phyloP scores from a whole-genome alignment of 2,888 invertebrate species.

The Clusia tigrina region DNA sequence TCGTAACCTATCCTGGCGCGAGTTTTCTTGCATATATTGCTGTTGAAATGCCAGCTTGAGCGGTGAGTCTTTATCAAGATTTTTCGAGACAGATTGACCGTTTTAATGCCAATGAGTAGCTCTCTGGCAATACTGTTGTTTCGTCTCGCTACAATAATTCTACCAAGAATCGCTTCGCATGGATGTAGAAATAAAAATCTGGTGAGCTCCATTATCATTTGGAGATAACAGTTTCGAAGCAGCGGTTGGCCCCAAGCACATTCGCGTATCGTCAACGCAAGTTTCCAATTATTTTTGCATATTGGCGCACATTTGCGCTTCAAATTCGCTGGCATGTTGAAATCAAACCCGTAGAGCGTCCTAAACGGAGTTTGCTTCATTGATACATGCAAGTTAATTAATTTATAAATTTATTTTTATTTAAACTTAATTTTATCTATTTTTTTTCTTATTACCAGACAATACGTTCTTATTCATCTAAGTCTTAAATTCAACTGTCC shows the following conservation, averaged over 20 bases:
- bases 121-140: constrained; percentile 23
- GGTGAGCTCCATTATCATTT: constrained; percentile 16
- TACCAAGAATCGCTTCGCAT: constrained; percentile 27
- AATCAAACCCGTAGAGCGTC: too few species aligned
- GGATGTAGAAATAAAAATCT: constrained; percentile 25
- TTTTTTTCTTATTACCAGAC: too few species aligned
- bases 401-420: too few species aligned
- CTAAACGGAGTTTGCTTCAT: too few species aligned
- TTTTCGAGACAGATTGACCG: constrained; percentile 31
- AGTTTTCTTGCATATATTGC: not conserved
- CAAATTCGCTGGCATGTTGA: too few species aligned
- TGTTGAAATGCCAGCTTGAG: constrained; percentile 20
- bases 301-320: too few species aligned
- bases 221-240: not conserved
- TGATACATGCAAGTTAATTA: too few species aligned
- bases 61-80: constrained; percentile 22
- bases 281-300: too few species aligned
- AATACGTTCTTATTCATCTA: too few species aligned
- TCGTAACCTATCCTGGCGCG: not conserved
- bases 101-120: constrained; percentile 25
- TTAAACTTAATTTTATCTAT: too few species aligned
- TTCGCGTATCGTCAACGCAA: too few species aligned
- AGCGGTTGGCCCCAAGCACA: constrained; percentile 13
- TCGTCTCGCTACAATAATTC: constrained; percentile 37
- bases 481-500: too few species aligned